Evolutionary conservation across 2,888 invertebrate species (phyloP).

Genomic region (Diadegma fenestrale): DNA sequence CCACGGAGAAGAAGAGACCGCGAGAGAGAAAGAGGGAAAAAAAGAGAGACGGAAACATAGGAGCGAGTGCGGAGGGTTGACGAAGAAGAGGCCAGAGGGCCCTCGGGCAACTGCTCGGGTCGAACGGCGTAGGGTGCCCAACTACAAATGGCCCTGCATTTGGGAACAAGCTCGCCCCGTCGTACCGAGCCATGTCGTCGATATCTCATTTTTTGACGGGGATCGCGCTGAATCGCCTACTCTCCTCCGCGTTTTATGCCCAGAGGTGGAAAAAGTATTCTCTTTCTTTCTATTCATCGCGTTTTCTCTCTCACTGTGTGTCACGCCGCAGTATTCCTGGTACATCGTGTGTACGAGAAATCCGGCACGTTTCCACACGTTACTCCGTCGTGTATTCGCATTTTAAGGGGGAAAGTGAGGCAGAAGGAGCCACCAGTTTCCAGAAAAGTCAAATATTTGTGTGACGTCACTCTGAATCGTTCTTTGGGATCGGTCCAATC

Average conservation of each 20-base stretch:
- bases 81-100: slow-evolving; percentile 52
- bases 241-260: slow-evolving; percentile 39
- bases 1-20: not conserved
- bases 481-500: too few species aligned
- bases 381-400: not conserved
- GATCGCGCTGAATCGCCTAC: slow-evolving; percentile 65
- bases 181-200: slow-evolving; percentile 74
- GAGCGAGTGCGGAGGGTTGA: slow-evolving; percentile 38
- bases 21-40: slow-evolving; percentile 27
- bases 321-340: slow-evolving; percentile 1
- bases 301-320: slow-evolving; percentile 16
- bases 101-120: slow-evolving; percentile 60
- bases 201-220: slow-evolving; percentile 77
- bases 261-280: slow-evolving; percentile 68
- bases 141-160: slow-evolving; percentile 76
- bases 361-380: slow-evolving; percentile 30
- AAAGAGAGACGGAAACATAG: too few species aligned
- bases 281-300: slow-evolving; percentile 15
- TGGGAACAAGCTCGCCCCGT: slow-evolving; percentile 76
- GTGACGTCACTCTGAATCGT: too few species aligned
- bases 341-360: slow-evolving; percentile 19
- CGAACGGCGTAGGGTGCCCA: slow-evolving; percentile 48
- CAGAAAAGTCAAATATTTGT: not conserved
- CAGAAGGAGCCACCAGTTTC: not conserved
- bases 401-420: not conserved